Conservation (phyloP, 2,113 vertebrate species). For the Uria lomvia region DNA sequence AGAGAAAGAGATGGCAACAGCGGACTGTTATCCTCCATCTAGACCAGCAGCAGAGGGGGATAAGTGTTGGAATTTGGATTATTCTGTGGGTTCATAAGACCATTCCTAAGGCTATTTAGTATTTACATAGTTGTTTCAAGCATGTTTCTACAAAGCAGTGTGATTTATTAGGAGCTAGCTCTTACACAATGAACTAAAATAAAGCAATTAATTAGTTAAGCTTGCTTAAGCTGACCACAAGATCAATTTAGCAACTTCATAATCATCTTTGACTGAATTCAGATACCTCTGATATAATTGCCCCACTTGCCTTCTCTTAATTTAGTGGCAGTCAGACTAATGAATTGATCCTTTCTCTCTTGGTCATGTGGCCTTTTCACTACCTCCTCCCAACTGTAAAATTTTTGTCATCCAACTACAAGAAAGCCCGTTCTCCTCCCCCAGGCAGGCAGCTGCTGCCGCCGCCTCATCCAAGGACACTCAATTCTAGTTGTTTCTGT, state of each 20-base stretch:
- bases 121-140: conserved; percentile 49
- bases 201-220: conserved; percentile 47
- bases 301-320: conserved; percentile 14
- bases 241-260: conserved; percentile 13
- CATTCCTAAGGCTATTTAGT: conserved; percentile 43
- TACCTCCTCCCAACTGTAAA: conserved; percentile 36
- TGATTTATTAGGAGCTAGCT: conserved; percentile 42
- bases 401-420: neutral
- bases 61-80: conserved; percentile 19
- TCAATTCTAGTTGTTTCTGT: neutral
- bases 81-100: conserved; percentile 1
- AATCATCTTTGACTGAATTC: neutral
- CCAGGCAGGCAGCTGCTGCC: conserved; percentile 8
- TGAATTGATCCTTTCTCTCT: conserved; percentile 44
- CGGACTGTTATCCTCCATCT: neutral
- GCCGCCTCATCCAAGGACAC: neutral
- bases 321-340: conserved; percentile 12
- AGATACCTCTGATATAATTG: neutral
- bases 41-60: neutral
- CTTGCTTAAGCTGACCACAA: conserved; percentile 33
- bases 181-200: conserved; percentile 37
- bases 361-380: neutral
- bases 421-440: neutral
- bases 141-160: neutral
- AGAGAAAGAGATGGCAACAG: neutral